Percentiles rank a stretch among this genome's conserved stretches.
Conservation (phyloP, 2,113 vertebrate species). For the Malaclemys terrapin region DNA sequence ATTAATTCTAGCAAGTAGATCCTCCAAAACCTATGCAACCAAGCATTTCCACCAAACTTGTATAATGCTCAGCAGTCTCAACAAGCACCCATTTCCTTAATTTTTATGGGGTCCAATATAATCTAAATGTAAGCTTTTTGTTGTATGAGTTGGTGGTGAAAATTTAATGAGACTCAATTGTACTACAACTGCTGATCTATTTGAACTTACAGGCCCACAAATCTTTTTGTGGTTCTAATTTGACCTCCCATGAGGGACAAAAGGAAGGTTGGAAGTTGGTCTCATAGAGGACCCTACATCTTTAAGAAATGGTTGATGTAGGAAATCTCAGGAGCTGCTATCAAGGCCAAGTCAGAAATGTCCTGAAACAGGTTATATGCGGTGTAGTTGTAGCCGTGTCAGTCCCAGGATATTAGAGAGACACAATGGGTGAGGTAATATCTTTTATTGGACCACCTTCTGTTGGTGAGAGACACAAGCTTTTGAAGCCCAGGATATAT, state of each 20-base stretch:
- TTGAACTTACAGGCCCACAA: not conserved
- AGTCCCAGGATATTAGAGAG: not conserved
- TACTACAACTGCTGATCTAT: not conserved
- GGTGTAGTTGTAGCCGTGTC: not conserved
- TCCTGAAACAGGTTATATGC: not conserved
- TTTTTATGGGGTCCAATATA: not conserved
- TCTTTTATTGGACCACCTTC: not conserved
- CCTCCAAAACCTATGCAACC: conserved; percentile 5
- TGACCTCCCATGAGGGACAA: not conserved
- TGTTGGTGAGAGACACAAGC: not conserved
- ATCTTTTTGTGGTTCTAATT: not conserved
- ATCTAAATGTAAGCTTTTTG: not conserved
- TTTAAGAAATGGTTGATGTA: not conserved
- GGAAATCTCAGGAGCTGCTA: not conserved
- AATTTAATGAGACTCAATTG: not conserved
- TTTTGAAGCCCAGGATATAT: not conserved
- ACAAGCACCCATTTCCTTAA: not conserved
- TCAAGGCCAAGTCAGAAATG: not conserved
- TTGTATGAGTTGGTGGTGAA: not conserved
- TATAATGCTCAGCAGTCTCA: not conserved
- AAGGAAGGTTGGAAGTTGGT: not conserved
- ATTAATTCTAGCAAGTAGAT: conserved; percentile 18
- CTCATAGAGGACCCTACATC: not conserved
- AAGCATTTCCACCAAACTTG: conserved; percentile 7
- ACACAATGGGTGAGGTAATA: not conserved